Percentiles rank a stretch among this genome's conserved stretches.
Evolutionary conservation across 2,113 vertebrate species (phyloP).

Genomic region (Ramphastos sulfuratus): DNA sequence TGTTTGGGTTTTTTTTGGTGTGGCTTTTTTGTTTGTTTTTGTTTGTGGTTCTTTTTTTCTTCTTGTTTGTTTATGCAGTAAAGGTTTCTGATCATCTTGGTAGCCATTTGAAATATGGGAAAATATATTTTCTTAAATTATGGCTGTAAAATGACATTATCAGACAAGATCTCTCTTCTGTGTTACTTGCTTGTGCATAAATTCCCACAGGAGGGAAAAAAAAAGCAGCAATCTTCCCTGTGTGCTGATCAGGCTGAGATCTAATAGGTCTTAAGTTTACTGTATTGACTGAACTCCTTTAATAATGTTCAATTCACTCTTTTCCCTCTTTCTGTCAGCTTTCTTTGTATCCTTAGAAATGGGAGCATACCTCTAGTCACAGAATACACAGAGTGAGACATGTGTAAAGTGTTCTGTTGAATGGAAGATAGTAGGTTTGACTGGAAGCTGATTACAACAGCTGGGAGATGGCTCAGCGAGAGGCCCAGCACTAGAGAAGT

Average conservation of each 20-base stretch:
- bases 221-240: background rate
- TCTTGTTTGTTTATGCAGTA: background rate
- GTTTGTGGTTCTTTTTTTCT: background rate
- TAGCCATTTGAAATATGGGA: background rate
- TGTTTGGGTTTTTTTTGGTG: background rate
- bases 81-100: background rate
- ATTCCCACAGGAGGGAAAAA: background rate
- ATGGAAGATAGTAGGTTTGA: background rate
- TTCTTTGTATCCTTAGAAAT: conserved; percentile 1
- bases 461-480: background rate
- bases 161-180: background rate
- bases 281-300: background rate
- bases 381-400: background rate
- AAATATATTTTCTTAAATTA: background rate
- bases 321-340: background rate
- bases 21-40: background rate
- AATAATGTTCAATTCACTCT: background rate
- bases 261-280: background rate
- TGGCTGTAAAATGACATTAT: background rate
- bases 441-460: background rate
- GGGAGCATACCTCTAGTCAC: background rate
- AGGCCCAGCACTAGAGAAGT: background rate
- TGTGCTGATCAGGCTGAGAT: background rate
- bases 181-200: background rate
- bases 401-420: background rate